Conservation (phyloP, 2,888 invertebrate genomes). For the Frankliniella intonsa region DNA sequence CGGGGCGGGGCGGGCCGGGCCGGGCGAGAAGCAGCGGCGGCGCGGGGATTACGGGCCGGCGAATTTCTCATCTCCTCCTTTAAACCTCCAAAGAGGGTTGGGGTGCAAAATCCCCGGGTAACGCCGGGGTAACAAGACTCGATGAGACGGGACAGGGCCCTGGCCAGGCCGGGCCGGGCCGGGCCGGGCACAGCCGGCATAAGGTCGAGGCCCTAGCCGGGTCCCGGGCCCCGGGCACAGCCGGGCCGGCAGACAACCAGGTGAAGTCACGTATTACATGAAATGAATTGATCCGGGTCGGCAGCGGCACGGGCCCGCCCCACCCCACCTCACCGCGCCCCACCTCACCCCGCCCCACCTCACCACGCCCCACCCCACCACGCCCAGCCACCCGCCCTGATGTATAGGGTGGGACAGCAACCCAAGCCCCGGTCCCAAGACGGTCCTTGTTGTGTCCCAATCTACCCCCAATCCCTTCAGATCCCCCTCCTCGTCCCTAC, state of each 20-base stretch:
- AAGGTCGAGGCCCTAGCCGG: background rate
- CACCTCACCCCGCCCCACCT: background rate
- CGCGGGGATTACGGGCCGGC: too few relatives aligned
- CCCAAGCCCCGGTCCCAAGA: background rate
- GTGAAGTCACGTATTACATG: conserved; percentile 6
- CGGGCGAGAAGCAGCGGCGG: background rate
- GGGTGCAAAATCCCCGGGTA: too few relatives aligned
- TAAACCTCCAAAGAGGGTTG: too few relatives aligned
- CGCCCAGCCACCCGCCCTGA: background rate
- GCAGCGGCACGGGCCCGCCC: background rate
- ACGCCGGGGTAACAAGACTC: too few relatives aligned
- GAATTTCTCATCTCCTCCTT: too few relatives aligned
- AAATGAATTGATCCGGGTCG: conserved; percentile 3
- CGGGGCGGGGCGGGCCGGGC: background rate
- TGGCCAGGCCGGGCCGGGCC: conserved; percentile 33
- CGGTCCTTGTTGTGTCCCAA: conserved; percentile 1
- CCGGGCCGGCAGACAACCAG: background rate
- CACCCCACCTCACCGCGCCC: background rate
- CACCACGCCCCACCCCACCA: background rate
- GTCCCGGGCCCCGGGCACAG: background rate
- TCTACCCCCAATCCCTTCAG: conserved; percentile 18
- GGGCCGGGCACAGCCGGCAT: background rate
- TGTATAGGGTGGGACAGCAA: background rate
- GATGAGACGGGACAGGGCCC: conserved; percentile 25
- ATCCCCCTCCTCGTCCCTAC: background rate